Percentiles rank a stretch among this genome's conserved stretches.
Conservation (phyloP, 2,113 vertebrate genomes). For the Passer domesticus region DNA sequence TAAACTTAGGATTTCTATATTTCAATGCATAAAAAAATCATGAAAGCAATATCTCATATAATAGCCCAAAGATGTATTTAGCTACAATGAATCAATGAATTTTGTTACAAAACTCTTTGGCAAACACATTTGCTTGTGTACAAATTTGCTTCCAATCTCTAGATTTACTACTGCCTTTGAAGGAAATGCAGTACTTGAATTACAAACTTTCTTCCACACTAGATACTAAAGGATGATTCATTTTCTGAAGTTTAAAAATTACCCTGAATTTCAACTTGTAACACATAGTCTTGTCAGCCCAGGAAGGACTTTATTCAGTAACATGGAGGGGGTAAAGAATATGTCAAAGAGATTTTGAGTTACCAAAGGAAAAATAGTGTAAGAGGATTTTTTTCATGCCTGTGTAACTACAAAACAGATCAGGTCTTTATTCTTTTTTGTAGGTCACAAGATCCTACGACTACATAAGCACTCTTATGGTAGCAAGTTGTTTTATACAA, state of each 20-base stretch:
- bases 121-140: constrained; percentile 3
- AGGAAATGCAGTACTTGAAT: background rate
- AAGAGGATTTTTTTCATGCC: background rate
- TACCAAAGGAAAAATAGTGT: background rate
- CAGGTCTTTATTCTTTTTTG: background rate
- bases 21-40: background rate
- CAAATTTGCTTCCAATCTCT: background rate
- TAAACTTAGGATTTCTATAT: background rate
- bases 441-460: background rate
- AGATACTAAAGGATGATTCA: background rate
- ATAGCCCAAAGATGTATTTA: background rate
- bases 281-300: background rate
- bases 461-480: background rate
- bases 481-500: background rate
- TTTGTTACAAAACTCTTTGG: background rate
- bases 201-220: constrained; percentile 19
- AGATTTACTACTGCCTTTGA: background rate
- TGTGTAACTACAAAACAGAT: background rate
- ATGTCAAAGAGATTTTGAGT: background rate
- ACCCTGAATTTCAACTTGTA: background rate
- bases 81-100: background rate
- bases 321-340: background rate
- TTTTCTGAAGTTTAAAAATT: constrained; percentile 26
- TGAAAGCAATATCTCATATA: background rate
- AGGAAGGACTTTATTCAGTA: background rate